Evolutionary conservation across 2,888 invertebrate species (phyloP), one percentile per base, ranked within the genome.

Genomic region (Aleiodes testaceus): DNA sequence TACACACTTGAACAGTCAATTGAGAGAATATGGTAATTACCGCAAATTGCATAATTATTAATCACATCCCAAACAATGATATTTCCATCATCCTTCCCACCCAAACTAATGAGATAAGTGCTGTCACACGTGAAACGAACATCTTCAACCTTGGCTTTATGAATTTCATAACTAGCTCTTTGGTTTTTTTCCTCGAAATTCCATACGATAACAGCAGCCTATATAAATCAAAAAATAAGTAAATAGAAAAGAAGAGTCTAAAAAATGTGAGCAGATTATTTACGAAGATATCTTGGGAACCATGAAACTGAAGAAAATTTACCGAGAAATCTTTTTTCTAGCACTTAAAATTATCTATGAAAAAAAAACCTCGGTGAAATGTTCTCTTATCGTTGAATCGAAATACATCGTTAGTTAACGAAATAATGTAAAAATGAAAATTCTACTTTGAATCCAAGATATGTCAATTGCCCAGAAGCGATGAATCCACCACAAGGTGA

Each of bases 401-500:
- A 26, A 1, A 26, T 1, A 26, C 26, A 26, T 26, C 5, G 26
- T 26, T 26, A n/a, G n/a, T n/a, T n/a, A n/a, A n/a, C n/a, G n/a
- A 26, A 26, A 26, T 5, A 2, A 5, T 67, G 45, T 44, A 49
- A 64, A 16, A 61, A n/a, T n/a, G n/a, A 44, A 26, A 26, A 26
- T 5, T 9, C 65, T 71, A 93, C 93, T 86, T 94, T 95, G 85
- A 97, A 97, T 3, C 97, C 97, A 87, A 96, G 94, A 82, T 96
- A 94, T 83, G 95, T 97, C 47, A 94, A 91, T 88, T 97, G 97
- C 0, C 97, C 97, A 0, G 97, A 96, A 4, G 95, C 97, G 47
- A 98, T 89, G 80, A 91, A 95, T 20, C 92, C 92, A 22, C 97
- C 95, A 78, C 91, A 88, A 0, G 90, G 89, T 9, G 97, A 97